These are phyloP conservation scores for Uromys caudimaculatus DNA, from an alignment of 2,797 vertebrate genomes.

Conservation along the genomic window DNA sequence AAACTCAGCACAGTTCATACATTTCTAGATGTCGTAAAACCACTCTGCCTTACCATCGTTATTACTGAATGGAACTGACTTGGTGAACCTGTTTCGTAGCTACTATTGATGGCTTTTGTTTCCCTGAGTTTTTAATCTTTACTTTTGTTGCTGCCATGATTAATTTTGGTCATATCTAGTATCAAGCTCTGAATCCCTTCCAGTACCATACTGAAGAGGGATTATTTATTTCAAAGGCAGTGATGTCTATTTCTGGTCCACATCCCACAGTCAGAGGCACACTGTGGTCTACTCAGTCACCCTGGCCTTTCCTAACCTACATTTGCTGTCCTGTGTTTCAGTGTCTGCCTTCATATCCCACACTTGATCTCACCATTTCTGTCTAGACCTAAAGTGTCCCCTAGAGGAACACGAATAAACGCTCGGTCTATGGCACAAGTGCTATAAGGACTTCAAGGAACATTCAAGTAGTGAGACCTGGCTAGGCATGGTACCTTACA, in stretches of 20 bases:
- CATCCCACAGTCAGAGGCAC: too few species aligned
- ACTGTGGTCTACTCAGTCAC: fast-evolving
- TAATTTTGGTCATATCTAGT: not conserved
- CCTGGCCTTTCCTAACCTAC: not conserved
- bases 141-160: not conserved
- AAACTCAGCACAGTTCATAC: not conserved
- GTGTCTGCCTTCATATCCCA: not conserved
- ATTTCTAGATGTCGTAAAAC: not conserved
- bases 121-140: slow-evolving; percentile 6
- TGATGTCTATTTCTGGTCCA: not conserved
- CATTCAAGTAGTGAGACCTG: not conserved
- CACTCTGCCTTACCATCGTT: not conserved
- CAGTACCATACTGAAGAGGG: not conserved
- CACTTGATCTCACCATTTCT: not conserved
- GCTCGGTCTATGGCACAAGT: not conserved
- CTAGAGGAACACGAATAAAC: not conserved
- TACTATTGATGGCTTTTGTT: not conserved
- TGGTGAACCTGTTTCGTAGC: not conserved
- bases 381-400: not conserved
- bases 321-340: not conserved
- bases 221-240: not conserved
- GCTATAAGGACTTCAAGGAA: not conserved
- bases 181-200: not conserved
- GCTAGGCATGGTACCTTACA: not conserved
- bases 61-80: not conserved